Conservation (phyloP, 2,888 invertebrate species). For the Rotaria socialis region DNA sequence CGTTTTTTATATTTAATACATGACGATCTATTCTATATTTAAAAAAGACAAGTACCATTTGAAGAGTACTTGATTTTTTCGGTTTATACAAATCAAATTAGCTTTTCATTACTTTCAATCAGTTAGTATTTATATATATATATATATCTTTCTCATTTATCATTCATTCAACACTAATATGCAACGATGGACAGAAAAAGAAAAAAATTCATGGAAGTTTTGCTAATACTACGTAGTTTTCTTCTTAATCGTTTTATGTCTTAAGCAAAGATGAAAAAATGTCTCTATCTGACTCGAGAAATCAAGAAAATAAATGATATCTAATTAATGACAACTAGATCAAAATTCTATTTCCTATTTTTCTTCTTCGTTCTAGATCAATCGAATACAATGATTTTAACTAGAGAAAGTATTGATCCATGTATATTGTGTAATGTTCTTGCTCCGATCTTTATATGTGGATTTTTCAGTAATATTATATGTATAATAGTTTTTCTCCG, state of each 20-base stretch:
- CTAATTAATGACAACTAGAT: background rate
- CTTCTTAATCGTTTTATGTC: background rate
- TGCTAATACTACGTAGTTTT: background rate
- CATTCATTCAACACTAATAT: slow-evolving; percentile 10
- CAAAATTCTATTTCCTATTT: background rate
- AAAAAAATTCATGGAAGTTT: background rate
- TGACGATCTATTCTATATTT: background rate
- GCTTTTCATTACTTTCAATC: slow-evolving; percentile 1
- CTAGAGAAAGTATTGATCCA: background rate
- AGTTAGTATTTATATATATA: background rate
- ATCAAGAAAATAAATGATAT: background rate
- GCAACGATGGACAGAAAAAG: background rate
- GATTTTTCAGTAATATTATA: slow-evolving; percentile 22
- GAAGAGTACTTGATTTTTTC: background rate
- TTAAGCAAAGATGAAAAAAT: background rate
- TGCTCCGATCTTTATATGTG: slow-evolving; percentile 18
- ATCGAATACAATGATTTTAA: background rate
- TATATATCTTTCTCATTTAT: background rate
- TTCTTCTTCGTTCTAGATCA: background rate
- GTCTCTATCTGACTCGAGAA: background rate
- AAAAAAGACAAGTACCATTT: background rate
- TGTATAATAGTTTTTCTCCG: slow-evolving; percentile 29
- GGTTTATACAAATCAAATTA: background rate
- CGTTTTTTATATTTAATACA: background rate
- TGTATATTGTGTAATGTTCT: slow-evolving; percentile 28